Base-by-base conservation (phyloP, 2,888 invertebrate genomes). In the Drosophila melanosoma region DNA sequence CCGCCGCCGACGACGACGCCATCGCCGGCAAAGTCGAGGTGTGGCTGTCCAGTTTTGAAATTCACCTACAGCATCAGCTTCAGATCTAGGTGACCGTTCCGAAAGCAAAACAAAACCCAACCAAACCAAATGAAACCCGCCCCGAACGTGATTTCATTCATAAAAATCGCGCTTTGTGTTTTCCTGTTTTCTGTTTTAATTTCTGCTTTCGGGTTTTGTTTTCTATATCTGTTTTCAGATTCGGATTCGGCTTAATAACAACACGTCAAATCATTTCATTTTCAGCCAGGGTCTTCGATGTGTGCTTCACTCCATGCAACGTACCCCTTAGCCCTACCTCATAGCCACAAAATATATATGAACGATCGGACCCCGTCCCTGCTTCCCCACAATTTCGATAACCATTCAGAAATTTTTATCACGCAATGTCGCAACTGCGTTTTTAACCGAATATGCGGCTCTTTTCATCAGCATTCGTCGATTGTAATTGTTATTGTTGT, bases 241-340 rank as follows among this genome's bases (percentile, higher is more conserved):
- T 83, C 33, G 63, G 65, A 66, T 79, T 74, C 88, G 78, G 85
- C 88, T 87, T 83, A 88, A 86, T 89, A 82, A 77, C 89, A 82
- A 87, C 91, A 90, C 90, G 91, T 90, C 91, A 89, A 88, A 88
- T 90, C 91, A 91, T 91, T 91, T 91, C 89, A 90, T 90, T 81
- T 83, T 79, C 75, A 73, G 70, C 74, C 76, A 63, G 67, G 61
- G 66, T 70, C 61, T 60, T 45, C 56, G 57, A 20, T 58, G 40
- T 29, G 42, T 20, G 20, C 6, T 20, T 52, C 8, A 20, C 52
- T 51, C 35, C n/a, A 32, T 17, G 51, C 52, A 20, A 23, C 70
- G n/a, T 45, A 23, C 56, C 49, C 61, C 33, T 12, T 40, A 36
- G 32, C 49, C 48, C 38, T 54, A 48, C 67, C 33, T 54, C 23